A percentile compares a stretch with the other conserved stretches of the same genome.
Evolutionary conservation across 2,113 vertebrate genomes (phyloP).

Genomic region (Oceanites oceanicus): DNA sequence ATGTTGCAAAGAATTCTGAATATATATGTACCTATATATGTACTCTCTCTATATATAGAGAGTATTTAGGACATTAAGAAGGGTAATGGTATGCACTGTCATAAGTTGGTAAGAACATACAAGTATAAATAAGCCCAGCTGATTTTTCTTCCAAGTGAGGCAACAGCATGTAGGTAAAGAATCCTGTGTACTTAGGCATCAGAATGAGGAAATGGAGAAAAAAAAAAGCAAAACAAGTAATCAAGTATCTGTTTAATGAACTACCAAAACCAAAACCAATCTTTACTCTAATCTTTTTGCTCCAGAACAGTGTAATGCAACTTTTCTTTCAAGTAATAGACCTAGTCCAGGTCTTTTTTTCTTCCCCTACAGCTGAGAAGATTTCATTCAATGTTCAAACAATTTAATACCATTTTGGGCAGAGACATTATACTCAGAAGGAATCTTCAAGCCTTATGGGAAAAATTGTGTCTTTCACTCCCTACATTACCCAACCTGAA

Average conservation of each 20-base stretch:
- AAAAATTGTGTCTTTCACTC: background rate
- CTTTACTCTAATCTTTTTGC: background rate
- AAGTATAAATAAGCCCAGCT: background rate
- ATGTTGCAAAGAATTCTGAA: background rate
- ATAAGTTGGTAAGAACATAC: rapidly evolving
- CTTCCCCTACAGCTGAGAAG: background rate
- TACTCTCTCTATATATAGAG: too few relatives aligned
- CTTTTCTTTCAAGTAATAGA: background rate
- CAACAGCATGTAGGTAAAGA: background rate
- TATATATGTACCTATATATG: too few relatives aligned
- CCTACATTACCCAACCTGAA: background rate
- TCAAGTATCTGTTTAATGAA: background rate
- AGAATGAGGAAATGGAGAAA: background rate
- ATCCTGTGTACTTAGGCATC: background rate
- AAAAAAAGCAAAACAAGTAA: background rate
- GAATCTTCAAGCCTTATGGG: background rate
- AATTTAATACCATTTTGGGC: background rate
- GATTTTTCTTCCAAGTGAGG: background rate
- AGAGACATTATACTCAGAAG: background rate
- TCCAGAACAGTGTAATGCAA: background rate
- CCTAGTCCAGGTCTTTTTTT: background rate
- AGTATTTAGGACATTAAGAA: background rate
- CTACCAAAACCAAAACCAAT: background rate
- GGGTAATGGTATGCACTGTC: too few relatives aligned
- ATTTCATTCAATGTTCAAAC: background rate